These are phyloP conservation scores for Hippoglossus stenolepis DNA, from an alignment of 2,113 vertebrate species.

Conservation along the genomic window DNA sequence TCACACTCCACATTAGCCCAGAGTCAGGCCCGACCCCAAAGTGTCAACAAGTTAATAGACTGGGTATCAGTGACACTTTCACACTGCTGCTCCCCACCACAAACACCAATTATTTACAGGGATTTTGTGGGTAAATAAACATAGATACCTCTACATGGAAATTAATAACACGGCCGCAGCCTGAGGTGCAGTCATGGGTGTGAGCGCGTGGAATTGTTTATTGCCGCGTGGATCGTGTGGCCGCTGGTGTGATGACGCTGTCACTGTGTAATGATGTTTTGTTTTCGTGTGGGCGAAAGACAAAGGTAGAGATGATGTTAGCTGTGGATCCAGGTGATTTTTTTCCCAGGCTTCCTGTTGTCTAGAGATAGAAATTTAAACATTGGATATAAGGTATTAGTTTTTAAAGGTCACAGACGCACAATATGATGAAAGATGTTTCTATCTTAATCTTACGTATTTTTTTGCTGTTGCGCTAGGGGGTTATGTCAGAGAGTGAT, in stretches of 20 bases:
- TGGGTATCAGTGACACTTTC: slow-evolving; percentile 80
- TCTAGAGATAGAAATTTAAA: background rate
- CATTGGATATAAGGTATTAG: background rate
- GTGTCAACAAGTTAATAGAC: slow-evolving; percentile 89
- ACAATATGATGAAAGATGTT: background rate
- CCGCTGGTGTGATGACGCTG: background rate
- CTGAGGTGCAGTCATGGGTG: slow-evolving; percentile 20
- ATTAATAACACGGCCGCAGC: slow-evolving; percentile 46
- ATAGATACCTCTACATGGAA: slow-evolving; percentile 47
- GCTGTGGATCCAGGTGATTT: background rate
- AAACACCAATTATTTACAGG: slow-evolving; percentile 77
- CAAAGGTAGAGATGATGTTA: slow-evolving; percentile 13
- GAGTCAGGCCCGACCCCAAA: slow-evolving; percentile 85
- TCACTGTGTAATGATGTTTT: slow-evolving; percentile 13
- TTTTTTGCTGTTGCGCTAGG: background rate
- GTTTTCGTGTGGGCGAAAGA: slow-evolving; percentile 3
- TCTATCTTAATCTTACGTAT: background rate
- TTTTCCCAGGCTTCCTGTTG: slow-evolving; percentile 3
- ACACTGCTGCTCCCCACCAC: slow-evolving; percentile 66
- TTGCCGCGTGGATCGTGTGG: slow-evolving; percentile 15
- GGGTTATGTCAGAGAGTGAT: background rate
- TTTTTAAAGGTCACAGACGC: background rate
- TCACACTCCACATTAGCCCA: slow-evolving; percentile 85
- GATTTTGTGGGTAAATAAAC: slow-evolving; percentile 73
- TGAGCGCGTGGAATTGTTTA: slow-evolving; percentile 26